Conservation (phyloP, 1,140 invertebrate genomes). For the Sitophilus oryzae region DNA sequence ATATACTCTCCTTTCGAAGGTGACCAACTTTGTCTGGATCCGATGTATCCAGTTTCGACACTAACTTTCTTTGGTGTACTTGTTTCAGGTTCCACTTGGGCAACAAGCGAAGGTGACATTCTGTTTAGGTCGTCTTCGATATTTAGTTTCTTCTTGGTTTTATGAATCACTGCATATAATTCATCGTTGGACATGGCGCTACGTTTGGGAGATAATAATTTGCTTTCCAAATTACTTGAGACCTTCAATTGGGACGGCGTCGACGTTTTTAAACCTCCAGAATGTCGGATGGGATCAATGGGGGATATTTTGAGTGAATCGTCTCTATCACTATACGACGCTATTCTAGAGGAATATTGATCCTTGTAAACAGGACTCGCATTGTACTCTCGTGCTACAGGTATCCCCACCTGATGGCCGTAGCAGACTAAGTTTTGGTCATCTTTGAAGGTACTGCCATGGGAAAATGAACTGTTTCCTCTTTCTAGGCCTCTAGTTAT, state of each 20-base stretch:
- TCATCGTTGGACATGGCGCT: constrained; percentile 72
- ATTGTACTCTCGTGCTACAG: too few species aligned
- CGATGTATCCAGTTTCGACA: constrained; percentile 53
- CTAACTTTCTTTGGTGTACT: constrained; percentile 44
- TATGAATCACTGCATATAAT: constrained; percentile 69
- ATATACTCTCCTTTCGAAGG: constrained; percentile 46
- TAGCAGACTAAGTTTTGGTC: constrained; percentile 13
- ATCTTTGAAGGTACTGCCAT: constrained; percentile 7
- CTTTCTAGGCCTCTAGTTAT: constrained; percentile 49
- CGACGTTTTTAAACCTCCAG: constrained; percentile 52
- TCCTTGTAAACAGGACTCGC: neutral
- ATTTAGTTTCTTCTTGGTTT: constrained; percentile 68
- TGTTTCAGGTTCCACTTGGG: constrained; percentile 46
- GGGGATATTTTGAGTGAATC: constrained; percentile 52
- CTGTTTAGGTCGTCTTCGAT: constrained; percentile 54
- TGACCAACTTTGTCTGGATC: constrained; percentile 49
- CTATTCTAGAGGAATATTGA: neutral
- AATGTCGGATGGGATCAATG: constrained; percentile 54
- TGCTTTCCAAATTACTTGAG: constrained; percentile 37
- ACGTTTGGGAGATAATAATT: constrained; percentile 57
- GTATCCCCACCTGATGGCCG: constrained; percentile 29
- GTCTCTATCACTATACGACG: constrained; percentile 15
- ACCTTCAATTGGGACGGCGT: constrained; percentile 49
- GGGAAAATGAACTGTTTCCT: neutral
- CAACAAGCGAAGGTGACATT: constrained; percentile 43